Percentiles rank a stretch among this genome's conserved stretches.
Evolutionary conservation across 2,113 vertebrate species (phyloP).

Genomic region (Callopanchax toddi): DNA sequence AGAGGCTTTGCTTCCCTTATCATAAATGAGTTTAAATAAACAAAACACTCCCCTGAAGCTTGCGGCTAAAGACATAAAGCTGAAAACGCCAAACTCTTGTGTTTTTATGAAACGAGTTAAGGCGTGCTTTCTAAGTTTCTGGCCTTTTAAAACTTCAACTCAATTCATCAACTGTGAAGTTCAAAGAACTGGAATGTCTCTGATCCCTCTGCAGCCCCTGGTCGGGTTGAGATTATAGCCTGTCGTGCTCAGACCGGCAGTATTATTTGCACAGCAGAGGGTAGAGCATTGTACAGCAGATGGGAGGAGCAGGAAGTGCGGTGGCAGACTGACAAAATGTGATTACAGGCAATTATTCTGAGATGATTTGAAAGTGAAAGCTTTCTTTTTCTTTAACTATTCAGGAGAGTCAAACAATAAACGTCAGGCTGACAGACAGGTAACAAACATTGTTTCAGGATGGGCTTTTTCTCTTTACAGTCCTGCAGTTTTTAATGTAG

Average conservation of each 20-base stretch:
- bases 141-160: constrained; percentile 22
- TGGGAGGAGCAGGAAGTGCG: constrained; percentile 52
- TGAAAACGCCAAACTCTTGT: neutral
- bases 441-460: neutral
- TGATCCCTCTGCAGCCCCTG: constrained; percentile 42
- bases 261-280: constrained; percentile 71
- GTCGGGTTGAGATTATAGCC: constrained; percentile 64
- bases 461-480: neutral
- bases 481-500: neutral
- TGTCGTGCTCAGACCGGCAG: constrained; percentile 46
- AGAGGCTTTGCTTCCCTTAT: neutral
- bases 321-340: constrained; percentile 43
- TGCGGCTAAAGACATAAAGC: neutral
- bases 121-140: constrained; percentile 15
- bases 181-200: constrained; percentile 49
- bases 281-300: constrained; percentile 39
- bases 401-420: constrained; percentile 8
- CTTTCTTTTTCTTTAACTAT: constrained; percentile 27
- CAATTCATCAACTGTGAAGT: constrained; percentile 43
- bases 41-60: neutral
- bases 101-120: neutral
- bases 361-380: constrained; percentile 48
- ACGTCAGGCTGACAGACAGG: constrained; percentile 14
- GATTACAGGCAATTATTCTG: constrained; percentile 59
- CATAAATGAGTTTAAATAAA: neutral